A percentile compares a stretch with the other conserved stretches of the same genome.
Conservation (phyloP, 2,797 vertebrate genomes). For the Schizopygopsis pylzovi region DNA sequence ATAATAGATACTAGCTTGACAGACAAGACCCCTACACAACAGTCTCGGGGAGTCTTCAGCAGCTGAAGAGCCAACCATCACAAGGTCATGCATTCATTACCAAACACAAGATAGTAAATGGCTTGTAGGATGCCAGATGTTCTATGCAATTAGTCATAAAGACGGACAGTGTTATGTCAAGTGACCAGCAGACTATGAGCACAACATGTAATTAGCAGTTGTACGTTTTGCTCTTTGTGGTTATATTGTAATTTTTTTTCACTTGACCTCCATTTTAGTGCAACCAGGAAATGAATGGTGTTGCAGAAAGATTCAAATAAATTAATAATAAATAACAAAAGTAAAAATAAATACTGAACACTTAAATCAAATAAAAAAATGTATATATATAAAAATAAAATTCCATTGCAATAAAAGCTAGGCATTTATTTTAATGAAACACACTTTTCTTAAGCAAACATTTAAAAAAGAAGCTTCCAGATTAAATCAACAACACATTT, state of each 20-base stretch:
- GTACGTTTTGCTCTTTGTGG: not conserved
- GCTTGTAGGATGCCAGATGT: constrained; percentile 30
- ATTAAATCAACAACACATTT: not conserved
- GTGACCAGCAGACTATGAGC: constrained; percentile 9
- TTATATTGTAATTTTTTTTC: not conserved
- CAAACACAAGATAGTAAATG: constrained; percentile 37
- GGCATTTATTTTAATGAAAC: not conserved
- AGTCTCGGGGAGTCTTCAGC: constrained; percentile 36
- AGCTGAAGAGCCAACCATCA: constrained; percentile 54
- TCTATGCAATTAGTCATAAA: constrained; percentile 1
- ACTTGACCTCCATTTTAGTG: constrained; percentile 12
- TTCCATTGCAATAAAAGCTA: not conserved
- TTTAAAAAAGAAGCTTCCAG: not conserved
- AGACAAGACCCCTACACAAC: constrained; percentile 54
- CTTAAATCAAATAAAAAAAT: not conserved
- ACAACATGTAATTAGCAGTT: not conserved
- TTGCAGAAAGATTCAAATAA: not conserved
- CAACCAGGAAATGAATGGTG: not conserved
- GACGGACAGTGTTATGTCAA: constrained; percentile 6
- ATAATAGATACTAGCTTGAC: constrained; percentile 41
- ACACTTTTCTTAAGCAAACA: not conserved
- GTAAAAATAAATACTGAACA: not conserved
- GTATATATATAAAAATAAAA: too few species aligned
- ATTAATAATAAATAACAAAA: not conserved
- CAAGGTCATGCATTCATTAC: constrained; percentile 39